A percentile compares a stretch with the other conserved stretches of the same genome.
phyloP scores from a whole-genome alignment of 2,113 vertebrate genomes.

The Nestor notabilis region DNA sequence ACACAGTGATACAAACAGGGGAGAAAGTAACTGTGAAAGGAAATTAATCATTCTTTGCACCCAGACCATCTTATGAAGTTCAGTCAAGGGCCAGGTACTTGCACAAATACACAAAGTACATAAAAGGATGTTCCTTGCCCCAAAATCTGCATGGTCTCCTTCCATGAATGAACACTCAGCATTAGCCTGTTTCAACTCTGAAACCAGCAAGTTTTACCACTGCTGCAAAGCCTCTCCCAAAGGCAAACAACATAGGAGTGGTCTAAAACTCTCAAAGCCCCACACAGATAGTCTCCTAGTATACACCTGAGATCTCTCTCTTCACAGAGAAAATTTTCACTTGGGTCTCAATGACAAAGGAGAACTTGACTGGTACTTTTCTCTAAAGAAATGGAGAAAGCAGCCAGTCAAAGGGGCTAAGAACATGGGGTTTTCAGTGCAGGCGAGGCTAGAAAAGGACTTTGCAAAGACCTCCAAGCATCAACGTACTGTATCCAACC shows the following conservation, averaged over 20 bases:
- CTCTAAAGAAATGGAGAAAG: neutral
- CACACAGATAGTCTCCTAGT: accelerated
- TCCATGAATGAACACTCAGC: neutral
- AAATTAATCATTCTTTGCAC: neutral
- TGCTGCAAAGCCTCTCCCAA: neutral
- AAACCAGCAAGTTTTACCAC: neutral
- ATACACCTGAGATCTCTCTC: neutral
- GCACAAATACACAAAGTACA: neutral
- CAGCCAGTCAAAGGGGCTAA: neutral
- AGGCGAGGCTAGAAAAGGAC: neutral
- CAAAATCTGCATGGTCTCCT: neutral
- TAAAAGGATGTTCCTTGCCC: neutral
- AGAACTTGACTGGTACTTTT: neutral
- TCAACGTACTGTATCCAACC: neutral
- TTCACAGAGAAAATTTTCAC: neutral
- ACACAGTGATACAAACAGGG: neutral
- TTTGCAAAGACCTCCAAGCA: neutral
- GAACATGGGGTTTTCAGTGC: neutral
- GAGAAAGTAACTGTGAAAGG: neutral
- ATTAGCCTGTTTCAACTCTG: neutral
- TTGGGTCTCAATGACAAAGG: neutral
- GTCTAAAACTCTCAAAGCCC: neutral
- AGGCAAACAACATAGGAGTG: neutral
- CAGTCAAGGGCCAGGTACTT: neutral
- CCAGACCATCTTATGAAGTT: neutral